Evolutionary conservation across 1,140 invertebrate species (phyloP).

Genomic region (Pararge aegeria): DNA sequence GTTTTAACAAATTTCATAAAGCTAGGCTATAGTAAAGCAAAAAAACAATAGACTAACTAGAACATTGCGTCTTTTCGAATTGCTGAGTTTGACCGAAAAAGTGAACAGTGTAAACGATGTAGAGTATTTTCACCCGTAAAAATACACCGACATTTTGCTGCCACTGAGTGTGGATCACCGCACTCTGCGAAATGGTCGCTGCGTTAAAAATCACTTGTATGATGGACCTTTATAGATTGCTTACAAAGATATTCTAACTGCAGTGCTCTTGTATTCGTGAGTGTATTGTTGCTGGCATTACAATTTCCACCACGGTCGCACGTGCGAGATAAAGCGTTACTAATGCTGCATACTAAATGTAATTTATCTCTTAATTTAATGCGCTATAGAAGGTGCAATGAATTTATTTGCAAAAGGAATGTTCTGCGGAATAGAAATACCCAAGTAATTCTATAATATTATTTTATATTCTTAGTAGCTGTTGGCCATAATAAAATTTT

Average conservation of each 20-base stretch:
- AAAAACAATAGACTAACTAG: too few relatives aligned
- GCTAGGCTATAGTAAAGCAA: too few relatives aligned
- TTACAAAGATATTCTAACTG: slow-evolving; percentile 31
- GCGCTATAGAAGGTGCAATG: slow-evolving; percentile 16
- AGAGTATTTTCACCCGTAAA: too few relatives aligned
- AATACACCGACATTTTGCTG: too few relatives aligned
- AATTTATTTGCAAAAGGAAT: slow-evolving; percentile 17
- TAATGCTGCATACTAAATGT: slow-evolving; percentile 26
- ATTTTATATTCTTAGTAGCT: too few relatives aligned
- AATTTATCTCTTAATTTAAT: slow-evolving; percentile 27
- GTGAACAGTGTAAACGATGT: too few relatives aligned
- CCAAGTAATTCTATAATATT: too few relatives aligned
- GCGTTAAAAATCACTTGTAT: background rate
- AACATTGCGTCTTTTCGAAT: too few relatives aligned
- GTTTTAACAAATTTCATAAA: too few relatives aligned
- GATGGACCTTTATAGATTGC: slow-evolving; percentile 20
- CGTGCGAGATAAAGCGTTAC: slow-evolving; percentile 26
- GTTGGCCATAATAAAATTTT: too few relatives aligned
- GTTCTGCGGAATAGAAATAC: background rate
- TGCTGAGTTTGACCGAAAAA: too few relatives aligned
- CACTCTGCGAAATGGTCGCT: background rate
- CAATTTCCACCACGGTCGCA: slow-evolving; percentile 27
- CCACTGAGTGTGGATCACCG: too few relatives aligned
- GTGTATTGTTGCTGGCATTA: slow-evolving; percentile 23
- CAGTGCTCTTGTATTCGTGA: slow-evolving; percentile 20